These are phyloP conservation scores for Silurus asotus DNA, from an alignment of 2,113 vertebrate genomes.

Conservation along the genomic window DNA sequence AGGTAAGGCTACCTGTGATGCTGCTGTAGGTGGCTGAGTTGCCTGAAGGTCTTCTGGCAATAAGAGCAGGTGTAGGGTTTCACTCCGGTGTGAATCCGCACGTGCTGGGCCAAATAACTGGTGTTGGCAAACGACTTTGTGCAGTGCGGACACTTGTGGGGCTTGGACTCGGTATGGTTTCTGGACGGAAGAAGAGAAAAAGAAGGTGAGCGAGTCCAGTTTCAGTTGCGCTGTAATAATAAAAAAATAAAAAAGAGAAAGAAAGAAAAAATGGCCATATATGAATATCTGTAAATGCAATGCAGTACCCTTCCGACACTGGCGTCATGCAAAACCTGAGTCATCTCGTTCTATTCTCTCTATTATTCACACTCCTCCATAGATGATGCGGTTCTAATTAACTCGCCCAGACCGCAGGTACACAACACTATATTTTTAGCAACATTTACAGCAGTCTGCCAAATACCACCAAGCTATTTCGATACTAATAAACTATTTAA, in stretches of 20 bases:
- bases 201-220: constrained; percentile 17
- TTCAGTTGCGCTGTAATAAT: constrained; percentile 33
- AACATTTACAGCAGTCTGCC: neutral
- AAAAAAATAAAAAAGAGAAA: neutral
- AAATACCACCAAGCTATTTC: neutral
- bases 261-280: neutral
- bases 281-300: neutral
- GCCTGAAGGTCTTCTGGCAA: constrained; percentile 94
- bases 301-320: neutral
- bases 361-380: neutral
- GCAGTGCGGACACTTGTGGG: constrained; percentile 98
- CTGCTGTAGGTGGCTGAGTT: constrained; percentile 97
- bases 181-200: constrained; percentile 64
- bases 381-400: neutral
- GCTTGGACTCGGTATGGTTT: constrained; percentile 97
- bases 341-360: neutral
- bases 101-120: constrained; percentile 96
- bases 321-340: neutral
- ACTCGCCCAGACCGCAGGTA: neutral
- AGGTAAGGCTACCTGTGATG: constrained; percentile 85
- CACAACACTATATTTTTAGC: neutral
- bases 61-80: constrained; percentile 95
- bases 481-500: neutral
- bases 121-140: constrained; percentile 98
- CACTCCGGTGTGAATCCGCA: constrained; percentile 96